Conservation (phyloP, 2,888 invertebrate genomes). For the Hoplodrina ambigua region DNA sequence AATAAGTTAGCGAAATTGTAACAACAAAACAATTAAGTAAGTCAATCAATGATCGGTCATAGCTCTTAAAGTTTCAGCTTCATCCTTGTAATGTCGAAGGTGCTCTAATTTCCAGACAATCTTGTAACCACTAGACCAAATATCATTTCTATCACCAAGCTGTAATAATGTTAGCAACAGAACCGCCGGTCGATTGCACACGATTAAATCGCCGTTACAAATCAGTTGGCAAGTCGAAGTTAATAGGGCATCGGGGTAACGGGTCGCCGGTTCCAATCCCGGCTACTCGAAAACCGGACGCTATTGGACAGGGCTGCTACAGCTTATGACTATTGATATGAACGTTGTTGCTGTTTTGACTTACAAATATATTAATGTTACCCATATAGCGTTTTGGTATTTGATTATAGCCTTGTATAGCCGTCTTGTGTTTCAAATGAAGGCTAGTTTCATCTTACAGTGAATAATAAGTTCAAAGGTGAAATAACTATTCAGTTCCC, state of each 20-base stretch:
- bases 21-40: background rate
- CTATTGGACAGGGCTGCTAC: constrained; percentile 20
- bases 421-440: constrained; percentile 6
- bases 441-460: constrained; percentile 7
- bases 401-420: constrained; percentile 3
- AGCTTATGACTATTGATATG: constrained; percentile 32
- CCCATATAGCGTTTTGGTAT: background rate
- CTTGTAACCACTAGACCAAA: constrained; percentile 5
- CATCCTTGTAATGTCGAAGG: too few species aligned
- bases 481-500: background rate
- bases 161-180: constrained; percentile 43
- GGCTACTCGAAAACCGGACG: constrained; percentile 25
- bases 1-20: background rate
- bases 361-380: background rate
- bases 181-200: constrained; percentile 25
- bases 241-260: constrained; percentile 62
- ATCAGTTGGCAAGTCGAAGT: constrained; percentile 57
- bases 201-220: constrained; percentile 57
- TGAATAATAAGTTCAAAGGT: constrained; percentile 10
- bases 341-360: constrained; percentile 1
- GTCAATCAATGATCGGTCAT: too few species aligned
- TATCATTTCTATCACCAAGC: background rate
- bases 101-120: constrained; percentile 1
- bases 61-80: too few species aligned
- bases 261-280: constrained; percentile 58